Evolutionary conservation across 2,113 vertebrate genomes (phyloP), one percentile per base, ranked within the genome.

Genomic region (Aix galericulata): DNA sequence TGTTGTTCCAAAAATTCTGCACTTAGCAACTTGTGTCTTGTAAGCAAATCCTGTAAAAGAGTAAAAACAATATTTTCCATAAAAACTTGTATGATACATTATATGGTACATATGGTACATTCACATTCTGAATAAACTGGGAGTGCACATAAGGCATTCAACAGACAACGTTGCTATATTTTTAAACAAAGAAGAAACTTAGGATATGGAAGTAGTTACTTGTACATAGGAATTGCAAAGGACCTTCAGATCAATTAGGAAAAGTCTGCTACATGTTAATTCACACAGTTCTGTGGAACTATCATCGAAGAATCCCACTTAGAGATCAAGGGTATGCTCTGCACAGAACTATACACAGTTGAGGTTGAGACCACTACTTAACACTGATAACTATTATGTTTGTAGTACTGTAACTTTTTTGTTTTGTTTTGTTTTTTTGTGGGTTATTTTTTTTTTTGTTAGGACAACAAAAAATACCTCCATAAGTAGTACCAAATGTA

Each of bases 1-100:
- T 98, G 98, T 42, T 98, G 98, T 91, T 98, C 98, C 98, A 98
- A 97, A 97, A 98, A 98, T 91, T 98, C 98, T 89, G 98, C 98
- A 93, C 98, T 98, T 97, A 98, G 97, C 94, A 98, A 97, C 92
- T 98, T 98, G 96, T 98, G 98, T 96, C 98, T 98, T 81, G 98
- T 98, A 92, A 98, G 98, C 89, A 98, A 97, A 97, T 98, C 98
- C 98, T 98, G 93, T 34, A 91, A 95, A 86, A 96, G 60, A 97
- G 38, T 64, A 95, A 87, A 95, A 8, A 23, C 80, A 86, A 1
- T 4, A 92, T 64, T 83, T 88, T 82, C 59, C 91, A 6, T 38
- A 8, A 29, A 76, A 60, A 13, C 40, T 40, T 40, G 40, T 40
- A 40, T 40, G 40, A 40, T 40, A 40, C 40, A 40, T 40, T 40